Base-by-base conservation (phyloP, 2,113 vertebrate species). In the Symphodus melops region DNA sequence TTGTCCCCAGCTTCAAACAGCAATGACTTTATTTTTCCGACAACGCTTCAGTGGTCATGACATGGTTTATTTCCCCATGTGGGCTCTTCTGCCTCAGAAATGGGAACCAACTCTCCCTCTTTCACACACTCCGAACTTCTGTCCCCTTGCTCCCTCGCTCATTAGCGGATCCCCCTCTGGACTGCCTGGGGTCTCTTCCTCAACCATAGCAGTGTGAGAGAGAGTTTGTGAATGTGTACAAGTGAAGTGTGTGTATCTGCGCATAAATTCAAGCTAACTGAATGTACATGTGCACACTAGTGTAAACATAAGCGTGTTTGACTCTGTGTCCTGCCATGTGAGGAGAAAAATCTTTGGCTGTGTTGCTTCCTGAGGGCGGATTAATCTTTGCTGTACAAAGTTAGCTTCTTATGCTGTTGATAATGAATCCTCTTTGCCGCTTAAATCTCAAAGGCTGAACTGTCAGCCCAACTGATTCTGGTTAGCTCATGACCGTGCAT, bases 101-200 rank as follows among this genome's bases (percentile, higher is more conserved):
- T 73, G 52, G 64, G 68, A 85, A 75, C 60, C 76, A 87, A 84
- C 84, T 86, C 88, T 86, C 65, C 41, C 70, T 61, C 54, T 68
- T 86, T 86, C 84, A 86, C 75, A 86, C 75, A 84, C 79, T 79
- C 59, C 68, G 81, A 82, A 85, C 82, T 87, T 84, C 60, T 83
- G 78, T 89, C 68, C 83, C 85, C 49, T n/a, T 62, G 51, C 84
- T 78, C 73, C 65, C 9, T 60, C 72, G 75, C 79, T 92, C 83
- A 90, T 91, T 88, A 89, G 65, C 41, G 19, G 64, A 52, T 79
- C 72, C 77, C 87, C 83, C 75, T 78, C 53, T 73, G 79, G 86
- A 87, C 75, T 10, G 89, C 89, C 84, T 23, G 33, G 72, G 84
- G 90, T 81, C 65, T 79, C 84, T 68, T 82, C 51, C 61, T 62